Percentiles rank a stretch among this genome's conserved stretches.
phyloP scores from a whole-genome alignment of 2,888 invertebrate genomes.

The Hydrotaea cyrtoneurina region DNA sequence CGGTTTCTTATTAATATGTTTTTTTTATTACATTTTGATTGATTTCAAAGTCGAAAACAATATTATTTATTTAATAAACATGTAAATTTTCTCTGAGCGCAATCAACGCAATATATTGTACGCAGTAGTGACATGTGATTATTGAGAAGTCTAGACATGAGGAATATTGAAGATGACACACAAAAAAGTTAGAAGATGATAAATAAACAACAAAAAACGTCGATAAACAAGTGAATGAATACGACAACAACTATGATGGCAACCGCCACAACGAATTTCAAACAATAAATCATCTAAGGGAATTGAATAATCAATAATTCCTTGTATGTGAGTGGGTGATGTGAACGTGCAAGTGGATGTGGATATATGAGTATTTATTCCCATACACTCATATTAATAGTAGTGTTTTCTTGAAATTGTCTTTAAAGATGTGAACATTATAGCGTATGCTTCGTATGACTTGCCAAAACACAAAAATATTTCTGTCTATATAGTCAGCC shows the following conservation, averaged over 20 bases:
- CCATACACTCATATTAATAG: too few species aligned
- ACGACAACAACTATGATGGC: background rate
- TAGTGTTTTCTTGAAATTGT: too few species aligned
- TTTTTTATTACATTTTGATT: slow-evolving; percentile 24
- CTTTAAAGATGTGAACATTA: too few species aligned
- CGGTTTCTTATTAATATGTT: background rate
- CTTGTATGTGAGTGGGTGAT: too few species aligned
- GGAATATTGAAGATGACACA: background rate
- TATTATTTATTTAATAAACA: slow-evolving; percentile 38
- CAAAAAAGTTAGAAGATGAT: background rate
- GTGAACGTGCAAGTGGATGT: too few species aligned
- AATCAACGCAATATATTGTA: background rate
- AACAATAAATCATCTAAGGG: background rate
- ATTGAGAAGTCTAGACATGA: background rate
- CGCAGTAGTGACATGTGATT: background rate
- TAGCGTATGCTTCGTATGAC: too few species aligned
- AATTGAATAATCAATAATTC: slow-evolving; percentile 18
- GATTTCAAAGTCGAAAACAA: slow-evolving; percentile 17
- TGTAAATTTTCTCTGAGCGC: slow-evolving; percentile 20
- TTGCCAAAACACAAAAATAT: too few species aligned
- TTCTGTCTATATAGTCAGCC: too few species aligned
- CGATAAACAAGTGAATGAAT: background rate
- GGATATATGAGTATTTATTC: too few species aligned
- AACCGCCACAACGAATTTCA: background rate
- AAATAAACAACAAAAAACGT: background rate